Evolutionary conservation across 2,113 vertebrate genomes (phyloP).

Genomic region (Macroglossus sobrinus): DNA sequence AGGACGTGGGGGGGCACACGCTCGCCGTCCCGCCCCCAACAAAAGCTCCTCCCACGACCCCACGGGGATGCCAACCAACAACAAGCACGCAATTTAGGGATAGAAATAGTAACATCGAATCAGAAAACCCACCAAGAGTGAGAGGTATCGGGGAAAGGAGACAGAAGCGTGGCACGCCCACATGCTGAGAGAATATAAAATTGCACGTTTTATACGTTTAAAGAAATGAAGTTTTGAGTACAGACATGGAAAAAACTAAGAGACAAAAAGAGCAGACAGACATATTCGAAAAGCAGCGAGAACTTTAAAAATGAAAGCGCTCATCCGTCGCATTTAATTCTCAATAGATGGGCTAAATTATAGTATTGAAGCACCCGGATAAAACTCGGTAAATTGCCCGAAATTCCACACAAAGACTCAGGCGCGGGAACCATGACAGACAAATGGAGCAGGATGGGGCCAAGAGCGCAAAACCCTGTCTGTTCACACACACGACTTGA

Average conservation of each 20-base stretch:
- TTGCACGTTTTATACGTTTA: not conserved
- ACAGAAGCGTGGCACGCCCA: accelerated
- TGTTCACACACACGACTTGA: no score
- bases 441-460: no score
- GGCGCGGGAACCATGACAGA: accelerated
- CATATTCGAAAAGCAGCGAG: not conserved
- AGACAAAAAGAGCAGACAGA: not conserved
- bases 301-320: not conserved
- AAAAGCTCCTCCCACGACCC: accelerated
- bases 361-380: not conserved
- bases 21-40: accelerated
- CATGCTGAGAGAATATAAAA: not conserved
- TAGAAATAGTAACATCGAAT: not conserved
- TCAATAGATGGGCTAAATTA: not conserved
- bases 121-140: not conserved
- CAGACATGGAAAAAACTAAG: not conserved
- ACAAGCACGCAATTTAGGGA: no score
- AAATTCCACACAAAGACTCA: accelerated
- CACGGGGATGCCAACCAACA: not conserved
- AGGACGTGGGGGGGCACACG: accelerated
- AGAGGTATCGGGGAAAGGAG: accelerated
- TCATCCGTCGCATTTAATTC: not conserved
- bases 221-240: not conserved
- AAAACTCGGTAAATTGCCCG: no score
- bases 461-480: no score